These are phyloP conservation scores for Trachelus stipa DNA, from an alignment of 2,888 invertebrate species.

Conservation along the genomic window DNA sequence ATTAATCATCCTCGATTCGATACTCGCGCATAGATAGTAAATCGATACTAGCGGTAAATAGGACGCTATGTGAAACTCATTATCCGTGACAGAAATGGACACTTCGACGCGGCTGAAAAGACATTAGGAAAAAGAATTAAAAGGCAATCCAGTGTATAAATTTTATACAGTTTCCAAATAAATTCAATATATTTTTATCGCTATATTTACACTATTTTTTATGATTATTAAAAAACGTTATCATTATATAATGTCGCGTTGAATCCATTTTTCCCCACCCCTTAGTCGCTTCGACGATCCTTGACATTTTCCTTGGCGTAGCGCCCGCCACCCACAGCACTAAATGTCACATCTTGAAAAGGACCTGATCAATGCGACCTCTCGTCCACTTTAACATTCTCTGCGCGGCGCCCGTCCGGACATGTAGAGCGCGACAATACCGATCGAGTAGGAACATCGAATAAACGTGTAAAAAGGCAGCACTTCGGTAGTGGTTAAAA, in stretches of 20 bases:
- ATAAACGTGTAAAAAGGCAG: constrained; percentile 21
- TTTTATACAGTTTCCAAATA: neutral
- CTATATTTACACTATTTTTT: neutral
- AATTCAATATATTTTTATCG: neutral
- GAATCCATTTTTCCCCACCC: neutral
- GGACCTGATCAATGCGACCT: constrained; percentile 53
- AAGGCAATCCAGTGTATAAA: neutral
- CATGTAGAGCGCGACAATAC: neutral
- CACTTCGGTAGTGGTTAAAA: constrained; percentile 21
- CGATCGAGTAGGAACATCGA: neutral
- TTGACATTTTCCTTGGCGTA: constrained; percentile 53
- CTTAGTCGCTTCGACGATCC: neutral
- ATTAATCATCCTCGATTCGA: neutral
- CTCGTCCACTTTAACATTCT: constrained; percentile 10
- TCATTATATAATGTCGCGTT: neutral
- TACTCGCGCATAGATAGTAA: neutral
- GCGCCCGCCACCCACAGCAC: constrained; percentile 54
- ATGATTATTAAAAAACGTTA: neutral
- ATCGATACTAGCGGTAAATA: neutral
- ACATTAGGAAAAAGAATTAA: neutral
- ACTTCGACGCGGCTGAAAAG: neutral
- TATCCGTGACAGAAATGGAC: neutral
- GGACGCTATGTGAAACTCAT: neutral
- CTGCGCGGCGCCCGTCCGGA: neutral
- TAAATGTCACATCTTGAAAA: constrained; percentile 55